Base-by-base conservation (phyloP, 1,140 invertebrate genomes). In the Drosophila subobscura region DNA sequence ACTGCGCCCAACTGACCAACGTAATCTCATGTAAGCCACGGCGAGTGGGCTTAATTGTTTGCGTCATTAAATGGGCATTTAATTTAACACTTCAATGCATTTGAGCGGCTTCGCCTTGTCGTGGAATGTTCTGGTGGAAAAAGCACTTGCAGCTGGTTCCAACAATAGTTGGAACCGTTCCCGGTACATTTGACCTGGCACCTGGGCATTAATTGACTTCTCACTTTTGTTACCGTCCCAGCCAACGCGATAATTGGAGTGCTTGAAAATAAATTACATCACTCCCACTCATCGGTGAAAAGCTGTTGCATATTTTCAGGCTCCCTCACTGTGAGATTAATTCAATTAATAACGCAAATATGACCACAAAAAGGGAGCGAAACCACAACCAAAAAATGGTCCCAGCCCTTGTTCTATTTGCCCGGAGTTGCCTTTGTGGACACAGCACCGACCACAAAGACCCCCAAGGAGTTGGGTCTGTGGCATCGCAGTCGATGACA, bases 341-440 rank as follows among this genome's bases (percentile, higher is more conserved):
- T 64, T 76, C 16, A 53, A 77, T 71, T 77, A 77, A 76, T 54
- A 60, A 49, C 50, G 57, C 44, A 70, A 75, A 71, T 50, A 56
- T 64, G 47, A 49, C 64, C 60, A 49, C 14, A 14, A 12, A 37
- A 12, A 4, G 33, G 10, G 7, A 37, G 10, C 8, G 33, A 37
- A 37, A 12, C 33, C 33, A 33, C 29, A 33, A 40, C 27, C 46
- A 27, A 2, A 29, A 29, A n/a, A n/a, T n/a, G n/a, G n/a, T 51
- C 41, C 7, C 58, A 56, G n/a, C 20, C 33, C 23, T 10, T 33
- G 37, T 50, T 68, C 29, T 50, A 16, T 63, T 68, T 68, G 29
- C 57, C 45, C 27, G 49, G 46, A 20, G 61, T 8, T 46, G 53
- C 68, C 76, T 41, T 78, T 78, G 53, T 79, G 40, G 14, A 57